A percentile compares a stretch with the other conserved stretches of the same genome.
Evolutionary conservation across 2,888 invertebrate genomes (phyloP).

Genomic region (Schrankia costaestrigalis): DNA sequence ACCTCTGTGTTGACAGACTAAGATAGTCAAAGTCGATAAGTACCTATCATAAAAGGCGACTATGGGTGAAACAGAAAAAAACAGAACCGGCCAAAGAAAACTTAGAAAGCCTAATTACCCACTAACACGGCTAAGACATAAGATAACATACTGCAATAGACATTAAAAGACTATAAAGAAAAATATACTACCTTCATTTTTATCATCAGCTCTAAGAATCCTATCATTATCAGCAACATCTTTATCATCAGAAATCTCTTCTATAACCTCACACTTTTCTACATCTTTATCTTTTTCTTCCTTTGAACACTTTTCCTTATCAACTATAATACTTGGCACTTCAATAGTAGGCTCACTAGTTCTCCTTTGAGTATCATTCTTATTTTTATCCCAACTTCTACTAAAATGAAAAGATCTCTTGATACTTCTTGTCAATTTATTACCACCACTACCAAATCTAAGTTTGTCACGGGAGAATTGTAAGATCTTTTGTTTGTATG

Average conservation of each 20-base stretch:
- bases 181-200: conserved; percentile 49
- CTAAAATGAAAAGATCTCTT: conserved; percentile 75
- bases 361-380: conserved; percentile 59
- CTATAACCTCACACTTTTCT: conserved; percentile 71
- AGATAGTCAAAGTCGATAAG: no score
- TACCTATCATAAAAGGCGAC: no score
- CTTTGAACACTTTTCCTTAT: conserved; percentile 54
- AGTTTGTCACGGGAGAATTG: conserved; percentile 75
- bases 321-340: conserved; percentile 49
- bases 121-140: no score
- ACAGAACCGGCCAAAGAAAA: no score
- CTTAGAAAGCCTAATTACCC: no score
- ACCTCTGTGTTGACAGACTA: no score
- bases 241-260: conserved; percentile 63
- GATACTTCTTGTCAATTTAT: conserved; percentile 70
- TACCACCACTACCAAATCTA: conserved; percentile 71
- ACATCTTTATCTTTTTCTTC: conserved; percentile 69
- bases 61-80: no score
- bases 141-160: no score
- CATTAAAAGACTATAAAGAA: neutral
- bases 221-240: conserved; percentile 67
- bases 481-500: conserved; percentile 73
- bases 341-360: conserved; percentile 72
- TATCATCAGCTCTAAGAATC: conserved; percentile 51
- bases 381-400: conserved; percentile 71